Base-by-base conservation (phyloP, 2,113 vertebrate species). In the Polypterus bichir region DNA sequence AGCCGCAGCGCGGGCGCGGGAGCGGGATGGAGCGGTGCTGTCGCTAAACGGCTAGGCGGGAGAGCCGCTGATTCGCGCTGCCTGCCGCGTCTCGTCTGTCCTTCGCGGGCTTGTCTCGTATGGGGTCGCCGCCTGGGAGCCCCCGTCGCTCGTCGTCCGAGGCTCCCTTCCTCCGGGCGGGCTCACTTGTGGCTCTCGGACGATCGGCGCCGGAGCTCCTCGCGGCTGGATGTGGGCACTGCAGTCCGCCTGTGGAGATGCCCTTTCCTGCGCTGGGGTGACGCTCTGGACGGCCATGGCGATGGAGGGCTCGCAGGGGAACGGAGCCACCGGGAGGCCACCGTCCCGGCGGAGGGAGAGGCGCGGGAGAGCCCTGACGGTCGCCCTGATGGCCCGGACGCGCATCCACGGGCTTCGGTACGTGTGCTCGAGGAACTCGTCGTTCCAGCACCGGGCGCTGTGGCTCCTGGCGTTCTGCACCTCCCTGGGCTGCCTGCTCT, bases 391-490 rank as follows among this genome's bases (percentile, higher is more conserved):
- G 73, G 83, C 86, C 65, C 87, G 86, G 76, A 84, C 88, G 66
- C 88, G 85, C 68, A 79, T 97, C 63, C 94, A 94, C 60, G 93
- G 93, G 71, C 78, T 97, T 71, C 84, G 88, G 77, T 87, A 92
- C 63, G 83, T 93, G 70, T 92, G 89, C 61, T 67, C 88, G 9
- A 79, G 85, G 4, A 79, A 85, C 1, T 81, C 82, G 51, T 89
- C 91, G 1, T 68, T 86, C 59, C 79, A 85, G 65, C 86, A 86
- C 52, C 84, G 94, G 59, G 91, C 89, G 49, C 86, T 97, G 63
- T 97, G 94, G 93, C 81, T 91, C 56, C 78, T 98, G 74, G 93
- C 92, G 49, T 81, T 97, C 65, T 95, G 92, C 74, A 88, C 90
- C 49, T 91, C 92, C 8, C 71, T 97, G 65, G 95, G 94, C 48